These are phyloP conservation scores for Exaiptasia diaphana DNA, from an alignment of 64 coral and sea anemone genomes.

Conservation along the genomic window DNA sequence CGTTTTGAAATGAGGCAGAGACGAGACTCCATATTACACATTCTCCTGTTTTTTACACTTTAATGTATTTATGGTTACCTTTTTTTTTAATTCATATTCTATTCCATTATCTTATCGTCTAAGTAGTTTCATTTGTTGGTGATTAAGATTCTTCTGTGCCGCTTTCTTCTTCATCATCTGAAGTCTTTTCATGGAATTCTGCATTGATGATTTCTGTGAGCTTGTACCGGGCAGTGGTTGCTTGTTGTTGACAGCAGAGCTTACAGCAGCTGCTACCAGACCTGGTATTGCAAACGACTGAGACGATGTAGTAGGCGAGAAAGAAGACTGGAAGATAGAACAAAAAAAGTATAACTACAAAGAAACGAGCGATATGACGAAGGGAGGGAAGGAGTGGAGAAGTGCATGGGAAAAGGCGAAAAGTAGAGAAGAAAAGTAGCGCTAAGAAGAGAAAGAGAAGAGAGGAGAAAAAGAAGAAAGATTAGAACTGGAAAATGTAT, in stretches of 20 bases:
- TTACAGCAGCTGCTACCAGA: conserved; percentile 17
- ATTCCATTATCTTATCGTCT: conserved; percentile 38
- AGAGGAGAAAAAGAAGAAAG: no score
- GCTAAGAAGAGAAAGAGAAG: no score
- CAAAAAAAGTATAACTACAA: background rate
- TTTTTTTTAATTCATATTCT: no score
- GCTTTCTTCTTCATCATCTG: conserved; percentile 97
- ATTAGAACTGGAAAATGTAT: no score
- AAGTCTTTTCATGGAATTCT: conserved; percentile 68
- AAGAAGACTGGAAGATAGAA: conserved; percentile 11
- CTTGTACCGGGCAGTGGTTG: conserved; percentile 9
- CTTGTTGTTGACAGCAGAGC: conserved; percentile 11
- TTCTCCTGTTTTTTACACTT: no score
- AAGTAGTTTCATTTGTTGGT: conserved; percentile 82
- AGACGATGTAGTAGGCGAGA: conserved; percentile 37
- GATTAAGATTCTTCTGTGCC: conserved; percentile 72
- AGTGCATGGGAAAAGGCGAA: no score
- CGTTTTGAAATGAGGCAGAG: no score
- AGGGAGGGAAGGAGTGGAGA: no score
- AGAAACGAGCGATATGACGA: no score
- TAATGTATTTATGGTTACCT: no score
- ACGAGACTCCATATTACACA: no score
- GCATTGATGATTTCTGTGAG: conserved; percentile 78
- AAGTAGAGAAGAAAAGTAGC: no score
- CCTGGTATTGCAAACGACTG: conserved; percentile 91